Base-by-base conservation (phyloP, 2,888 invertebrate genomes). In the Ophonus ardosiacus region DNA sequence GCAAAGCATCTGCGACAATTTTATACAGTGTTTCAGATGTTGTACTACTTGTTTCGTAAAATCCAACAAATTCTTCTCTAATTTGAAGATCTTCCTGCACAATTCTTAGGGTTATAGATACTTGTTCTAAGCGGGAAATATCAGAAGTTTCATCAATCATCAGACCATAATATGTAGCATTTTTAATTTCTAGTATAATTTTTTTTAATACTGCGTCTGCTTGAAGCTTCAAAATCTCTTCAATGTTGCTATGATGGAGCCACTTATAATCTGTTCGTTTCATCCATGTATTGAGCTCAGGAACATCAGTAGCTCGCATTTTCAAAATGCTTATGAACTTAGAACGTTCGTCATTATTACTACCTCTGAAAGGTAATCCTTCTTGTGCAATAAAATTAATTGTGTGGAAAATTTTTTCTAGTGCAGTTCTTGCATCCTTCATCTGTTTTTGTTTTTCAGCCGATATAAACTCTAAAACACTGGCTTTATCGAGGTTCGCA, bases 201-300 rank as follows among this genome's bases (percentile, higher is more conserved):
- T 79, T 56, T 4, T 17, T 56, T 31, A 79, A 79, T 56, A 51
- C 57, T n/a, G 76, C 38, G 13, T 56, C 56, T 79, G 79, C 59
- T 57, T 57, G 17, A 21, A 79, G 51, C 79, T 79, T 56, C 24
- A 79, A 31, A 56, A 79, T 57, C 57, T 57, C 79, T 79, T 79
- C 79, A 24, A 57, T 79, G 24, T 17, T 79, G 57, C 21, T 56
- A 15, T 79, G 79, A 79, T 79, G 79, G 13, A 79, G 79, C 79
- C 79, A 79, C 31, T 59, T 79, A 57, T 17, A 57, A 17, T 31
- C n/a, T 57, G 57, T 57, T n/a, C 79, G 79, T 57, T 78, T 13
- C 18, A 78, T 18, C 56, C 56, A 56, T 7, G 17, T 78, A 3
- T 78, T 43, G 43, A 43, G 43, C 43, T 43, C 43, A 43, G 43